A percentile compares a stretch with the other conserved stretches of the same genome.
Conservation (phyloP, 2,888 invertebrate species). For the Andrena camellia region DNA sequence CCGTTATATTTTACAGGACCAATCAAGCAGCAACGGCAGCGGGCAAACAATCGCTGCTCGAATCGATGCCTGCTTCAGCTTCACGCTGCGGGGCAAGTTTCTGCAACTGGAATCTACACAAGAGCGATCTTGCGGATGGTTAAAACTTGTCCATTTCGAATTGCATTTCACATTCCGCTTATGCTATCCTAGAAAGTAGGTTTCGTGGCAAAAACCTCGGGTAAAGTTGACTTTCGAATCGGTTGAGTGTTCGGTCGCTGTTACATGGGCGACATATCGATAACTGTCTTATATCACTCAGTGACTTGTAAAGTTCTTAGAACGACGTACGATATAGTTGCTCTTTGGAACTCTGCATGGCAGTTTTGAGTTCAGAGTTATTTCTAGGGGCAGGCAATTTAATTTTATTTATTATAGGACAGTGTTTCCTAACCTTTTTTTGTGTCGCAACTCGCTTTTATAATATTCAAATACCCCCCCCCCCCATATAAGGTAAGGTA, state of each 20-base stretch:
- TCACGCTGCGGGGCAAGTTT: conserved; percentile 8
- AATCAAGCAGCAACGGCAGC: conserved; percentile 18
- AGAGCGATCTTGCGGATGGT: neutral
- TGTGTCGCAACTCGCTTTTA: too few relatives aligned
- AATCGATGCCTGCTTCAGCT: conserved; percentile 18
- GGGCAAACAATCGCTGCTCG: conserved; percentile 33
- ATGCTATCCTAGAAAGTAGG: conserved; percentile 1
- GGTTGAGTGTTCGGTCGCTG: neutral
- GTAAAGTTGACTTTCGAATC: conserved; percentile 1
- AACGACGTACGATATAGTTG: neutral
- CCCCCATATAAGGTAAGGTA: too few relatives aligned
- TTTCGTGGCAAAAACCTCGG: neutral
- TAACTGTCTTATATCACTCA: neutral
- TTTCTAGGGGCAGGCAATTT: too few relatives aligned
- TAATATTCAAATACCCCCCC: too few relatives aligned
- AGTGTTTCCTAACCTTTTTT: too few relatives aligned
- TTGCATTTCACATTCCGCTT: conserved; percentile 6
- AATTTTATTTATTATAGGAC: too few relatives aligned
- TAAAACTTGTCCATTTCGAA: conserved; percentile 6
- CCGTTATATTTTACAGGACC: conserved; percentile 17
- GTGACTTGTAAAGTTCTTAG: neutral
- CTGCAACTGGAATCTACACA: neutral
- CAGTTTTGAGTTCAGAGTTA: neutral
- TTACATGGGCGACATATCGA: neutral
- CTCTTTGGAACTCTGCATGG: neutral